phyloP scores from a whole-genome alignment of 2,888 invertebrate genomes.

The Cantharis lateralis region DNA sequence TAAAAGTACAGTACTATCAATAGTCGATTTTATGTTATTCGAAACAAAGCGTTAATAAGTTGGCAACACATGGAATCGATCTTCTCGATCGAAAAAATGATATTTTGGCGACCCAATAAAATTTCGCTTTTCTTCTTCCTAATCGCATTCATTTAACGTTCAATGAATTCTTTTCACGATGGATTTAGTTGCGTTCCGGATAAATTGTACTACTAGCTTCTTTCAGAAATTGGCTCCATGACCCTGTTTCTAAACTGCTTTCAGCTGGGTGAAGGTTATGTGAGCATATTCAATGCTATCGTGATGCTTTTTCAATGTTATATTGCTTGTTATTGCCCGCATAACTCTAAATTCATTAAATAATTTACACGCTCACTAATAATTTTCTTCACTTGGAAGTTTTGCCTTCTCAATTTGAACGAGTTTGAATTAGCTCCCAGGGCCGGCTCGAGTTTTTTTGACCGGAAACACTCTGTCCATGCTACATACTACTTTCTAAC shows the following conservation, averaged over 20 bases:
- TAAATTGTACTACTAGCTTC: background rate
- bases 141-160: background rate
- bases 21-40: constrained; percentile 26
- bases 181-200: background rate
- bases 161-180: background rate
- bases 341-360: background rate
- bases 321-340: background rate
- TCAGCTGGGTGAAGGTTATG: constrained; percentile 13
- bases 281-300: constrained; percentile 9
- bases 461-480: background rate
- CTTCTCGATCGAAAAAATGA: background rate
- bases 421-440: background rate
- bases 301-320: background rate
- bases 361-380: background rate
- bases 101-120: background rate
- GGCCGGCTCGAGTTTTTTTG: background rate
- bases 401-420: background rate
- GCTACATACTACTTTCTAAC: background rate
- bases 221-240: background rate
- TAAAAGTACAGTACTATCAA: constrained; percentile 38
- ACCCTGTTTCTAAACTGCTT: constrained; percentile 4
- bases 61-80: background rate
- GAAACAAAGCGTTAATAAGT: constrained; percentile 3
- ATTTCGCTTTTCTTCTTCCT: background rate
- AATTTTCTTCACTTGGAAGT: background rate